phyloP scores from a whole-genome alignment of 2,113 vertebrate species.

The Spheniscus mendiculus region DNA sequence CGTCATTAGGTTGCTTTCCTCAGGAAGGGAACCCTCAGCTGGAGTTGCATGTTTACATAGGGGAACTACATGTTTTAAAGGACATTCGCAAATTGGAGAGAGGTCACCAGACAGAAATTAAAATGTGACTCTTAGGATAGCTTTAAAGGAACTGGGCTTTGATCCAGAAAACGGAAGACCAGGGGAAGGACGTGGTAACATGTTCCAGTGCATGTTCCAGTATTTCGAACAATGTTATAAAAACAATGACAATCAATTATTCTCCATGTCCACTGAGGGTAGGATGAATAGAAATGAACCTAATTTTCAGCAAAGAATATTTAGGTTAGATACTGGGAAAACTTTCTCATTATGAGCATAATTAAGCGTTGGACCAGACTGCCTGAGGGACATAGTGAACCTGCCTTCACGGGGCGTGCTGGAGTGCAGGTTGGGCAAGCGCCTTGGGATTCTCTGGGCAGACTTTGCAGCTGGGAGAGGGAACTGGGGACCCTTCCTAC shows the following conservation, averaged over 20 bases:
- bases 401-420: not conserved
- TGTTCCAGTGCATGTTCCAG: not conserved
- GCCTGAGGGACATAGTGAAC: not conserved
- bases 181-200: not conserved
- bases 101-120: not conserved
- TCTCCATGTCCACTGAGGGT: not conserved
- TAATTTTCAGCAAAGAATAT: slow-evolving; percentile 2
- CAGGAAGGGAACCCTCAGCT: not conserved
- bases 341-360: not conserved
- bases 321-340: slow-evolving; percentile 3
- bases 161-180: not conserved
- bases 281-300: not conserved
- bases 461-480: not conserved
- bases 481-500: not conserved
- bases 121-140: not conserved
- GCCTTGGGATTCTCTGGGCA: not conserved
- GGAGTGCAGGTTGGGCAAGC: not conserved
- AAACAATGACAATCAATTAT: not conserved
- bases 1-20: not conserved
- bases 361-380: not conserved
- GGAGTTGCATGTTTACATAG: not conserved
- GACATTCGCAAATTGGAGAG: not conserved
- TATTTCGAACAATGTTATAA: not conserved
- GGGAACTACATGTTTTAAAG: not conserved
- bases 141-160: not conserved